Evolutionary conservation across 2,797 vertebrate genomes (phyloP).

Genomic region (Dipus sagitta): DNA sequence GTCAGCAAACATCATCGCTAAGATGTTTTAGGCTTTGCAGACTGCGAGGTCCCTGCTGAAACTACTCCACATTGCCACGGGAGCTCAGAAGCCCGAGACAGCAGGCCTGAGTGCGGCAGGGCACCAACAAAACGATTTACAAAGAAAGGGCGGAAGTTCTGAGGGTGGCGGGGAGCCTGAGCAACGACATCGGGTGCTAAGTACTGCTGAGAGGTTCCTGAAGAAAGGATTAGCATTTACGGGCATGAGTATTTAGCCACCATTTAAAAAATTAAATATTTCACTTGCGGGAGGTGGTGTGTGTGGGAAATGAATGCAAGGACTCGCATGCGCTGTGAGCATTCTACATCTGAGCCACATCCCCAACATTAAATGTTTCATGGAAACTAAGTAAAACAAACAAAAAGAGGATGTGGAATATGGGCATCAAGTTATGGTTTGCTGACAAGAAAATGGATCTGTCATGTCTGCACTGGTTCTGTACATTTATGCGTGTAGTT

Average conservation of each 20-base stretch:
- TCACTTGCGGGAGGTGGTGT: background rate
- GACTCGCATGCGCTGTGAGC: background rate
- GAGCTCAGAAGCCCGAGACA: background rate
- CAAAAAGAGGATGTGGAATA: background rate
- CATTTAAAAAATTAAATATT: background rate
- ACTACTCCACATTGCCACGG: background rate
- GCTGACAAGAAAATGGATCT: background rate
- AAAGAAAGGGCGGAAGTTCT: background rate
- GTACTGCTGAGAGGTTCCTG: accelerated
- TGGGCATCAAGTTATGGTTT: background rate
- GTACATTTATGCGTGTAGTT: background rate
- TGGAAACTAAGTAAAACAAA: background rate
- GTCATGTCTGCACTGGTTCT: background rate
- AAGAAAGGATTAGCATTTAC: background rate
- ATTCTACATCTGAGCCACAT: background rate
- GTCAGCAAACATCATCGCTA: background rate
- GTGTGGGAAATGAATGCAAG: background rate
- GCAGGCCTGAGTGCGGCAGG: background rate
- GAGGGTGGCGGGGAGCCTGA: accelerated
- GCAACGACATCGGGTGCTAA: accelerated
- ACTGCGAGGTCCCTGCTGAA: background rate
- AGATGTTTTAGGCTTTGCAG: background rate
- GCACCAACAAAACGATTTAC: background rate
- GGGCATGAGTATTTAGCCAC: background rate
- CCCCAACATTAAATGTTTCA: too few species aligned